These are phyloP conservation scores for Furcula furcula DNA, from an alignment of 2,888 invertebrate genomes.

Conservation along the genomic window DNA sequence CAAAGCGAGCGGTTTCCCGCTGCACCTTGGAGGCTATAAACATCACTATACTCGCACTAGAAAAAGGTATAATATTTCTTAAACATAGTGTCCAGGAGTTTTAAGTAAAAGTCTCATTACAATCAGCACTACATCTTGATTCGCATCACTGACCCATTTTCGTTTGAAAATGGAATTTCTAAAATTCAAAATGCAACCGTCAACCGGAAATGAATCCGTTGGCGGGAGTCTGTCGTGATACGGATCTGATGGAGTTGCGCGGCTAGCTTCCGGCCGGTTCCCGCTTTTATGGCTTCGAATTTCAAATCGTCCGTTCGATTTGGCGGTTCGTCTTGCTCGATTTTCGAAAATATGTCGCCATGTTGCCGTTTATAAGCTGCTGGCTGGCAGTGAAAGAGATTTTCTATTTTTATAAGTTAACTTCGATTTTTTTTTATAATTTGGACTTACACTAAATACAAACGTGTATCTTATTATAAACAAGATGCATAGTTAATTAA, in stretches of 20 bases:
- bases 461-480: too few species aligned
- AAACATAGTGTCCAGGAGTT: too few species aligned
- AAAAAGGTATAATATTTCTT: too few species aligned
- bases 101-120: slow-evolving; percentile 9
- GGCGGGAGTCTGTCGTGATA: slow-evolving; percentile 72
- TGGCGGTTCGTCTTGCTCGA: slow-evolving; percentile 26
- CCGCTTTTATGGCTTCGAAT: slow-evolving; percentile 76
- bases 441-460: too few species aligned
- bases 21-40: too few species aligned
- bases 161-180: slow-evolving; percentile 54
- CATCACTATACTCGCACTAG: too few species aligned
- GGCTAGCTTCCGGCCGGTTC: slow-evolving; percentile 72
- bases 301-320: slow-evolving; percentile 50
- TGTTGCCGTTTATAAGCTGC: not conserved
- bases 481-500: too few species aligned
- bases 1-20: too few species aligned
- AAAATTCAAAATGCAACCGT: slow-evolving; percentile 74
- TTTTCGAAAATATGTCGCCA: slow-evolving; percentile 26
- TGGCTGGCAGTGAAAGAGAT: too few species aligned
- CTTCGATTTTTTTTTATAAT: too few species aligned
- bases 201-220: slow-evolving; percentile 77
- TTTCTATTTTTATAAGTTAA: too few species aligned
- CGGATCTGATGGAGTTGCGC: slow-evolving; percentile 73
- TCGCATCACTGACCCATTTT: slow-evolving; percentile 51
- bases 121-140: slow-evolving; percentile 33